Evolutionary conservation across 1,140 invertebrate species (phyloP).

Genomic region (Drosophila nigromelanica): DNA sequence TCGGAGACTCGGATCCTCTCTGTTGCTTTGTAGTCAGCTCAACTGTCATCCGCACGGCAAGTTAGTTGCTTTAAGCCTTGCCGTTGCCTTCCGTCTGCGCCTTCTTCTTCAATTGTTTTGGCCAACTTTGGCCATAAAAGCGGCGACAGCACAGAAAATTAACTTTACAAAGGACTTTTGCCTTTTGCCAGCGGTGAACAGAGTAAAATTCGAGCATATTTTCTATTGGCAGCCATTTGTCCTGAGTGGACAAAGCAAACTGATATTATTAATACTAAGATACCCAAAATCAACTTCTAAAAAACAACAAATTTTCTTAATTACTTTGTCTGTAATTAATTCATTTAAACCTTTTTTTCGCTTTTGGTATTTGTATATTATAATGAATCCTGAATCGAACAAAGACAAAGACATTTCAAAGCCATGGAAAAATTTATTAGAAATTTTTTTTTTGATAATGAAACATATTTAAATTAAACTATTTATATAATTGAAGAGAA

Average conservation of each 20-base stretch:
- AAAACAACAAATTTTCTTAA: too few relatives aligned
- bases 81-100: neutral
- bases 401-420: too few relatives aligned
- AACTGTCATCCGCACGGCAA: neutral
- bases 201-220: neutral
- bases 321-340: too few relatives aligned
- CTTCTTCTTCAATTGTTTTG: constrained; percentile 35
- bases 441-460: too few relatives aligned
- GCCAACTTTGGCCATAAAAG: constrained; percentile 43
- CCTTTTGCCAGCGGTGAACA: constrained; percentile 1
- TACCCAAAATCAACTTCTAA: too few relatives aligned
- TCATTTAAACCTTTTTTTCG: too few relatives aligned
- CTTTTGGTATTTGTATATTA: too few relatives aligned
- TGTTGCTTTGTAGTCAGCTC: constrained; percentile 6
- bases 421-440: too few relatives aligned
- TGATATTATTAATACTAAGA: too few relatives aligned
- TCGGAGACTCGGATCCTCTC: neutral
- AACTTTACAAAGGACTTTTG: constrained; percentile 44
- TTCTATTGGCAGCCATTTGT: neutral
- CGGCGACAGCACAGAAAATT: constrained; percentile 25
- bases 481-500: neutral
- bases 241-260: too few relatives aligned
- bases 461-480: too few relatives aligned
- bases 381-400: too few relatives aligned
- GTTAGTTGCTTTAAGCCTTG: constrained; percentile 13